phyloP scores from a whole-genome alignment of 2,888 invertebrate species.

The Nephrotoma guestfalica region DNA sequence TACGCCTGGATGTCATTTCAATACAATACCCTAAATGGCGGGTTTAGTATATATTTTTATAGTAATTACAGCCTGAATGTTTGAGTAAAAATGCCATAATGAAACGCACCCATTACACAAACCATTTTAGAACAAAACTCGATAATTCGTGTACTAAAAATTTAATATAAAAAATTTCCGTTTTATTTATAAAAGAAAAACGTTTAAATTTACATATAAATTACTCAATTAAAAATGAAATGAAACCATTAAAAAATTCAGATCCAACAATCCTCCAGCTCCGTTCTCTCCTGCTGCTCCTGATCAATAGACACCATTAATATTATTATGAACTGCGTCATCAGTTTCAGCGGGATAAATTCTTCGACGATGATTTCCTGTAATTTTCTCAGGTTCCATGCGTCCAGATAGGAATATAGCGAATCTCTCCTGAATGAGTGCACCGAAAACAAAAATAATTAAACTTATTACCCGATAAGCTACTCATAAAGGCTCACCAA shows the following conservation, averaged over 20 bases:
- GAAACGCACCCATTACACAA: too few relatives aligned
- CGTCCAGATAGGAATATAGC: constrained; percentile 52
- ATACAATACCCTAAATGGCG: too few relatives aligned
- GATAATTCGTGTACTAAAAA: too few relatives aligned
- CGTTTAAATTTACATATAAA: too few relatives aligned
- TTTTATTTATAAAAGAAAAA: too few relatives aligned
- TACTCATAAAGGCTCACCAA: constrained; percentile 10
- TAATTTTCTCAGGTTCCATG: constrained; percentile 44
- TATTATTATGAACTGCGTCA: constrained; percentile 26
- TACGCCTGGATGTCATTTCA: too few relatives aligned
- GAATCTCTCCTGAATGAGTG: constrained; percentile 39
- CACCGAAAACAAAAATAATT: neutral
- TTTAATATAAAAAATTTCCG: too few relatives aligned
- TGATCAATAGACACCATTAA: constrained; percentile 29
- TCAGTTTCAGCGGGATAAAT: constrained; percentile 22
- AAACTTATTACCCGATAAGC: neutral
- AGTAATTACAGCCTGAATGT: too few relatives aligned
- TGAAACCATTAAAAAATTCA: neutral
- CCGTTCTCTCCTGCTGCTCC: neutral
- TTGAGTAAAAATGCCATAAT: too few relatives aligned
- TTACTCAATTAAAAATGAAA: neutral
- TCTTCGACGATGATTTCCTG: constrained; percentile 34
- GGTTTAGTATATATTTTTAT: too few relatives aligned
- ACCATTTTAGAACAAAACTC: too few relatives aligned
- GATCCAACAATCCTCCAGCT: neutral